phyloP scores from a whole-genome alignment of 2,888 invertebrate genomes.

The Parasteatoda lunata region DNA sequence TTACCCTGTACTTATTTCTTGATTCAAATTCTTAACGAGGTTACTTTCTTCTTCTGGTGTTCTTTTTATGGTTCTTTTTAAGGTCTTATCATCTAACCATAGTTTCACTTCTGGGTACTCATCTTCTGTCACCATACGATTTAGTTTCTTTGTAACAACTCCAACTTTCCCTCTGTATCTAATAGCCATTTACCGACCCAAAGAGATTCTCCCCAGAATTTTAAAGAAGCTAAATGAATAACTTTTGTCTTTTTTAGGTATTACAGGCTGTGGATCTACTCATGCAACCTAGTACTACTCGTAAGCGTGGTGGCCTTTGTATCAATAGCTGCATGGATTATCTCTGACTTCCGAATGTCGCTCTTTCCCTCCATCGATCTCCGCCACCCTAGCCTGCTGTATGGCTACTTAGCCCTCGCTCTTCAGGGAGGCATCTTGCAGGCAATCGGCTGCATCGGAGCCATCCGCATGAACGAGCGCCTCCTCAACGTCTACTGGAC shows the following conservation, averaged over 20 bases:
- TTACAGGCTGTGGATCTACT: constrained; percentile 89
- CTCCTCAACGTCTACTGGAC: constrained; percentile 90
- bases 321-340: constrained; percentile 80
- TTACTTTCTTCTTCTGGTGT: too few relatives aligned
- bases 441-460: constrained; percentile 85
- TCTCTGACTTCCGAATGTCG: constrained; percentile 74
- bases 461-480: constrained; percentile 85
- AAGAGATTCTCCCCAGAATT: too few relatives aligned
- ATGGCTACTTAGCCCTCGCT: constrained; percentile 87
- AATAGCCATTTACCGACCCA: too few relatives aligned
- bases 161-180: too few relatives aligned
- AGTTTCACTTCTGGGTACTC: too few relatives aligned
- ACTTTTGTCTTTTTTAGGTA: constrained; percentile 70
- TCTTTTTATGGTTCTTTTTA: too few relatives aligned
- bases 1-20: too few relatives aligned
- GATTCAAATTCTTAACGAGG: too few relatives aligned
- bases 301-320: constrained; percentile 87
- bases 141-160: too few relatives aligned
- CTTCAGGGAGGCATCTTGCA: constrained; percentile 77
- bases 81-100: too few relatives aligned
- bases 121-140: too few relatives aligned
- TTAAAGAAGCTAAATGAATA: too few relatives aligned
- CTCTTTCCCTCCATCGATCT: constrained; percentile 71
- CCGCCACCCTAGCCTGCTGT: constrained; percentile 87
- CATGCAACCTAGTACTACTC: constrained; percentile 90